These are phyloP conservation scores for Micromys minutus DNA, from an alignment of 2,113 vertebrate genomes.

Conservation along the genomic window DNA sequence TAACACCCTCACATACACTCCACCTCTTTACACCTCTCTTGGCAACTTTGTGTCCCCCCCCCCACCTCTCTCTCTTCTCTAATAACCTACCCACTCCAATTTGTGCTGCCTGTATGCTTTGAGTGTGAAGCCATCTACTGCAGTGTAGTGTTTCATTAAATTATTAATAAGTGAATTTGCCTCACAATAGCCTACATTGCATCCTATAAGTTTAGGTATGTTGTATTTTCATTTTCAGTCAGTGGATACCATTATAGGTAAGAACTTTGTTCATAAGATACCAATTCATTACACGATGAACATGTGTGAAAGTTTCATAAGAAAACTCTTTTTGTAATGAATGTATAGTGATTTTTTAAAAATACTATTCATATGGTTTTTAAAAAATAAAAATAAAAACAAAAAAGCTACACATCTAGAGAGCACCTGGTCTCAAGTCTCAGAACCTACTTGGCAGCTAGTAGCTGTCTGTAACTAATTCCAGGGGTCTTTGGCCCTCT, in stretches of 20 bases:
- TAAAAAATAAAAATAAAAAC: background rate
- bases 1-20: background rate
- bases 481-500: background rate
- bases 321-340: background rate
- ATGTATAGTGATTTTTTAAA: background rate
- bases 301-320: background rate
- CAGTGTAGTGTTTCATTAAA: background rate
- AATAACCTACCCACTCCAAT: background rate
- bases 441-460: background rate
- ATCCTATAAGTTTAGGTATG: background rate
- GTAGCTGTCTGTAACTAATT: background rate
- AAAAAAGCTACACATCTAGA: background rate
- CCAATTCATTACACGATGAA: background rate
- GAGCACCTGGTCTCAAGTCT: background rate
- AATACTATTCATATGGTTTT: background rate
- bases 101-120: background rate
- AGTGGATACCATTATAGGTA: background rate
- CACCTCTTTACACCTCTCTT: background rate
- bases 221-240: background rate
- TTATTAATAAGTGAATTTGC: background rate
- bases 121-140: background rate
- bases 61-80: background rate
- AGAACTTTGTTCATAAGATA: background rate
- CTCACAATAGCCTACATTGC: background rate
- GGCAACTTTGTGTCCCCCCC: background rate